Evolutionary conservation across 1,140 invertebrate genomes (phyloP).

Genomic region (Saxidomus purpurata): DNA sequence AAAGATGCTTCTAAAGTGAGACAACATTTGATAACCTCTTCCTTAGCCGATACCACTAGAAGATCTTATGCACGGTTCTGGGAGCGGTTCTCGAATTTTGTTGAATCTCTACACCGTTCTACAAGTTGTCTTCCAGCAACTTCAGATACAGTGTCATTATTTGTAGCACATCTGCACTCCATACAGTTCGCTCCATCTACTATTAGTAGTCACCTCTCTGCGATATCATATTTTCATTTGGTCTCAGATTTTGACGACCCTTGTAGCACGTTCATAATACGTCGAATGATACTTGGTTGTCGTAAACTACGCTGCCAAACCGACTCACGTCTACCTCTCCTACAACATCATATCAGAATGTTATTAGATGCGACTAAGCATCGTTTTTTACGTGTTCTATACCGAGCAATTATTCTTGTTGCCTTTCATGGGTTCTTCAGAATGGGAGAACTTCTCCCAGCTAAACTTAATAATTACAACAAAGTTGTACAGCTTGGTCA

Average conservation of each 20-base stretch:
- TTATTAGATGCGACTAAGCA: not conserved
- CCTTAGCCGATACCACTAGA: not conserved
- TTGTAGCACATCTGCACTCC: slow-evolving; percentile 18
- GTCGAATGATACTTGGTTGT: not conserved
- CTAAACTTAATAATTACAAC: not conserved
- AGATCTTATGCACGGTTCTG: not conserved
- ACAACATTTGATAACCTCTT: not conserved
- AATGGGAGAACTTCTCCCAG: slow-evolving; percentile 10
- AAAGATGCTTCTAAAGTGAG: not conserved
- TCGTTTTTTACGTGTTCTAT: not conserved
- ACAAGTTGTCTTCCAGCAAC: not conserved
- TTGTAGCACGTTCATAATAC: not conserved
- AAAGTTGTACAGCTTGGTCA: slow-evolving; percentile 27
- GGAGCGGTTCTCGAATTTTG: not conserved
- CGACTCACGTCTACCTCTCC: slow-evolving; percentile 27
- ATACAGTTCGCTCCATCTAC: slow-evolving; percentile 1
- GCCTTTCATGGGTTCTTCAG: slow-evolving; percentile 42
- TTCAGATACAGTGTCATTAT: not conserved
- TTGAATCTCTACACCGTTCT: not conserved
- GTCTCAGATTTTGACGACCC: not conserved
- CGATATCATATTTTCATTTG: slow-evolving; percentile 8
- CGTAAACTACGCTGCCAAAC: not conserved
- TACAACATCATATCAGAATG: not conserved
- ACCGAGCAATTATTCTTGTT: not conserved
- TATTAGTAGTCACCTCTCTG: slow-evolving; percentile 45